Percentiles rank a stretch among this genome's conserved stretches.
Conservation (phyloP, 2,888 invertebrate species). For the Lasioglossum morio region DNA sequence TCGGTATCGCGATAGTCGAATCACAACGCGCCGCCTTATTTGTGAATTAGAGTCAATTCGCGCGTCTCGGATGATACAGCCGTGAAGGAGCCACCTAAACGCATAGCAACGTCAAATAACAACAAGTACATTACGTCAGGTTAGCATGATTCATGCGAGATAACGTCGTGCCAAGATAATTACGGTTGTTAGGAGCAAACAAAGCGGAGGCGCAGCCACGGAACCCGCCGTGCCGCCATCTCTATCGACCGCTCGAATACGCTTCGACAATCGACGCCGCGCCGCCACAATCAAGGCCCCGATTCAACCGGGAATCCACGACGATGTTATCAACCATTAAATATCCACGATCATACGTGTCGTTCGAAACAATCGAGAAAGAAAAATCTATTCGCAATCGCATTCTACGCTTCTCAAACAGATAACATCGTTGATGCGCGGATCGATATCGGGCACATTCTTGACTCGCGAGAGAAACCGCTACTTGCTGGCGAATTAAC, state of each 20-base stretch:
- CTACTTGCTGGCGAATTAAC: not conserved
- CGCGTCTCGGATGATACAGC: slow-evolving; percentile 51
- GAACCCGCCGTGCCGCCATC: slow-evolving; percentile 41
- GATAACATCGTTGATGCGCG: not conserved
- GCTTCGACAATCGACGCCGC: slow-evolving; percentile 52
- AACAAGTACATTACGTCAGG: slow-evolving; percentile 66
- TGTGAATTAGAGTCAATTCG: slow-evolving; percentile 58
- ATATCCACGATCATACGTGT: not conserved
- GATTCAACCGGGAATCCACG: slow-evolving; percentile 32
- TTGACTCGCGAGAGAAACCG: not conserved
- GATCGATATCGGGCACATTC: not conserved
- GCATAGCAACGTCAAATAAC: slow-evolving; percentile 68
- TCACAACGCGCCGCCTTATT: slow-evolving; percentile 33
- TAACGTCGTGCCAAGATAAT: slow-evolving; percentile 69
- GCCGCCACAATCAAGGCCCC: slow-evolving; percentile 49
- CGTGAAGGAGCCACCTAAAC: slow-evolving; percentile 55
- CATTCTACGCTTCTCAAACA: not conserved
- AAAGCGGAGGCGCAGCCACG: slow-evolving; percentile 60
- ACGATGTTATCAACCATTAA: slow-evolving; percentile 26
- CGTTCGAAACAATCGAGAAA: not conserved
- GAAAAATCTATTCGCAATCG: not conserved
- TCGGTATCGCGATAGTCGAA: slow-evolving; percentile 12
- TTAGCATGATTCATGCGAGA: slow-evolving; percentile 71
- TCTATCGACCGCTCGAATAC: slow-evolving; percentile 59
- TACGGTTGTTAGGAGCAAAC: slow-evolving; percentile 69